phyloP scores from a whole-genome alignment of 2,113 vertebrate species.

The Salvelinus sp. region DNA sequence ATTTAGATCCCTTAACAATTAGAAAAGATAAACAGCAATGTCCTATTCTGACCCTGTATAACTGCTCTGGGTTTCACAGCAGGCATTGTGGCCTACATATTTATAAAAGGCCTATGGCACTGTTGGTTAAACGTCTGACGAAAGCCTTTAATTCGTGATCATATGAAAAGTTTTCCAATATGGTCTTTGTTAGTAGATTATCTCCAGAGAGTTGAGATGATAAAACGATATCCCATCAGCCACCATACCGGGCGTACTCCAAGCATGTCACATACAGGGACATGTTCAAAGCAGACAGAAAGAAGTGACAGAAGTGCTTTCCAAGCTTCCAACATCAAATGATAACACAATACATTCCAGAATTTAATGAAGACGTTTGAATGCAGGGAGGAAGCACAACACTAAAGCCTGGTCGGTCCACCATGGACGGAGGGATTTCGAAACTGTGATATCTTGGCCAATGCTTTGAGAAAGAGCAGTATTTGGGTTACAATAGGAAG shows the following conservation, averaged over 20 bases:
- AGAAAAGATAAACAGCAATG: background rate
- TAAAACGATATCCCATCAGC: constrained; percentile 25
- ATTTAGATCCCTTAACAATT: background rate
- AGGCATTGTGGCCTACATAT: background rate
- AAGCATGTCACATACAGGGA: constrained; percentile 15
- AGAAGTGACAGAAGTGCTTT: constrained; percentile 73
- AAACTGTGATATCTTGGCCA: constrained; percentile 83
- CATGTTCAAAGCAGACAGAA: constrained; percentile 46
- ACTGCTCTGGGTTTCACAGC: background rate
- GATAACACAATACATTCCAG: constrained; percentile 74
- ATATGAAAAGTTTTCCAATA: constrained; percentile 13
- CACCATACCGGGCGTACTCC: background rate
- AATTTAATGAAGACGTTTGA: constrained; percentile 77
- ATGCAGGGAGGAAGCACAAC: constrained; percentile 78
- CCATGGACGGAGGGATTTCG: constrained; percentile 64
- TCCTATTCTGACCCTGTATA: background rate
- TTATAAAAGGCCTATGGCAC: background rate
- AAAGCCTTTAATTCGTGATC: background rate
- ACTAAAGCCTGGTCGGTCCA: constrained; percentile 72
- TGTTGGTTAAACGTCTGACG: constrained; percentile 6
- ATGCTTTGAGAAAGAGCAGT: constrained; percentile 71
- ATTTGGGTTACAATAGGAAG: constrained; percentile 80
- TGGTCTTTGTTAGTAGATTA: constrained; percentile 24
- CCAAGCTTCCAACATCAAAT: constrained; percentile 62
- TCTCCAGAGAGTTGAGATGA: constrained; percentile 40